phyloP scores from a whole-genome alignment of 1,140 invertebrate species.

The Nasonia giraulti region DNA sequence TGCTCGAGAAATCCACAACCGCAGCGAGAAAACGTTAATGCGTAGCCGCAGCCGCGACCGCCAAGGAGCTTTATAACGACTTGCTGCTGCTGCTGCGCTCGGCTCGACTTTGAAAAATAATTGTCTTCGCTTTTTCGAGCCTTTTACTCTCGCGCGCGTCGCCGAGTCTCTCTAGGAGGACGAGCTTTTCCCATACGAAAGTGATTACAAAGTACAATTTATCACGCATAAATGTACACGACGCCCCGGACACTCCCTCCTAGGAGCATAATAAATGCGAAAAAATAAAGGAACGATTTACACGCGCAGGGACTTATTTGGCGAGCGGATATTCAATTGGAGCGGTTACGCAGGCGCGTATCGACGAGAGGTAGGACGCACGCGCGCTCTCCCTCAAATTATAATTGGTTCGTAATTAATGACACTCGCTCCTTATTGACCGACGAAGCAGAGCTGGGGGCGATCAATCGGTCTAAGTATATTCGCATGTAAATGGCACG shows the following conservation, averaged over 20 bases:
- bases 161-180: neutral
- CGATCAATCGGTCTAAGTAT: slow-evolving; percentile 30
- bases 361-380: neutral
- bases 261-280: neutral
- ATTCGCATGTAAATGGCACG: slow-evolving; percentile 43
- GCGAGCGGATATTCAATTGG: slow-evolving; percentile 10
- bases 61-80: slow-evolving; percentile 2
- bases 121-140: neutral
- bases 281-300: neutral
- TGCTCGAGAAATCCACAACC: slow-evolving; percentile 1
- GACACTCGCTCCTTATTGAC: slow-evolving; percentile 61
- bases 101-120: neutral
- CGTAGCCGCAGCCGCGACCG: neutral
- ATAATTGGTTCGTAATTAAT: slow-evolving; percentile 69
- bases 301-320: neutral
- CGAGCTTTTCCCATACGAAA: neutral
- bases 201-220: neutral
- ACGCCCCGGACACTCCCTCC: neutral
- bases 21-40: slow-evolving; percentile 20
- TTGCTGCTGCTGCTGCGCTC: neutral
- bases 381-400: slow-evolving; percentile 53
- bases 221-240: neutral
- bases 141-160: neutral
- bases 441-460: slow-evolving; percentile 50
- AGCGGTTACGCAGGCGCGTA: neutral